phyloP scores from a whole-genome alignment of 2,888 invertebrate genomes.

The Metellina segmentata region DNA sequence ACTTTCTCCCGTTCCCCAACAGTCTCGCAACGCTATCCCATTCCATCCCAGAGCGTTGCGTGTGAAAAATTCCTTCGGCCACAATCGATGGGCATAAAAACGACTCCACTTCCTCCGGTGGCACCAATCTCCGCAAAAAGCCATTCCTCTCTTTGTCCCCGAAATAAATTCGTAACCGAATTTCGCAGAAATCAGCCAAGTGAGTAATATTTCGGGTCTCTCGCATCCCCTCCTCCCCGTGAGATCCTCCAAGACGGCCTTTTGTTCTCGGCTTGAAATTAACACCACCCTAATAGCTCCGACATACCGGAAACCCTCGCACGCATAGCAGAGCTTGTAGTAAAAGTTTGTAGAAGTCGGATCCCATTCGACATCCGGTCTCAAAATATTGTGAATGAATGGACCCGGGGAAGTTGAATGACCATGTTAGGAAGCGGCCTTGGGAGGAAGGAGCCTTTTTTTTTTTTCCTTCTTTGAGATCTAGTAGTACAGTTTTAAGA shows the following conservation, averaged over 20 bases:
- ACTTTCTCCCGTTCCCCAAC: too few species aligned
- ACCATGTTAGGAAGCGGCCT: conserved; percentile 69
- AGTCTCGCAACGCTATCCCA: too few species aligned
- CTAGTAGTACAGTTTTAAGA: neutral
- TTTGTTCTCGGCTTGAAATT: conserved; percentile 68
- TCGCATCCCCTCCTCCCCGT: conserved; percentile 22
- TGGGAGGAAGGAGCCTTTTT: neutral
- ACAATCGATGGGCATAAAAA: conserved; percentile 33
- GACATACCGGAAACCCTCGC: conserved; percentile 71
- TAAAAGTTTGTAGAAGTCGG: conserved; percentile 63
- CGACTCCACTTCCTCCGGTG: conserved; percentile 27
- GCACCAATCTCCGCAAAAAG: conserved; percentile 11
- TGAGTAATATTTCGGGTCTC: conserved; percentile 45
- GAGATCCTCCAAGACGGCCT: conserved; percentile 30
- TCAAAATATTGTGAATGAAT: conserved; percentile 71
- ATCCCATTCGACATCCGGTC: conserved; percentile 69
- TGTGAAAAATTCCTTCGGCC: conserved; percentile 25
- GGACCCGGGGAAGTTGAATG: conserved; percentile 60
- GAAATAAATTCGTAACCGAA: conserved; percentile 4
- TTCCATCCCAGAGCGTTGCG: neutral
- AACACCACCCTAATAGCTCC: conserved; percentile 67
- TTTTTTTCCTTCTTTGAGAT: neutral
- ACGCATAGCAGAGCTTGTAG: conserved; percentile 59
- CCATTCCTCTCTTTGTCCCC: conserved; percentile 38
- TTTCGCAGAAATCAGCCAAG: conserved; percentile 55